Percentiles rank a stretch among this genome's conserved stretches.
Conservation (phyloP, 2,888 invertebrate genomes). For the Drosophila kuntzei region DNA sequence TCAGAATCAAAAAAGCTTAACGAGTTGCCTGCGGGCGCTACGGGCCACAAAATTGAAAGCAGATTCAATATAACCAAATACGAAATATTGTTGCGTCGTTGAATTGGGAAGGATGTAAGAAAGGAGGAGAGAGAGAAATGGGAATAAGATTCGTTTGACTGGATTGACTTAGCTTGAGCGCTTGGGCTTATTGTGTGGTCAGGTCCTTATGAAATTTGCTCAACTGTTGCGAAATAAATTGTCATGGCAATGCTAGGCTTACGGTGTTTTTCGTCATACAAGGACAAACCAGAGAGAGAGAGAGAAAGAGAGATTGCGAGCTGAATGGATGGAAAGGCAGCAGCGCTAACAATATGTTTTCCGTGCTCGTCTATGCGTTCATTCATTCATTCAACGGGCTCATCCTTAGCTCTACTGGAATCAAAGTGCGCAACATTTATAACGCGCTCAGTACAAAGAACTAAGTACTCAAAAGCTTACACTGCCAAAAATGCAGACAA, state of each 20-base stretch:
- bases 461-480: conserved; percentile 11
- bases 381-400: conserved; percentile 23
- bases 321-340: conserved; percentile 3
- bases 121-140: not conserved
- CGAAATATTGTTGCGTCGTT: not conserved
- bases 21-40: conserved; percentile 42
- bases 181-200: conserved; percentile 35
- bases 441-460: conserved; percentile 20
- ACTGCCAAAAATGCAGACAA: conserved; percentile 21
- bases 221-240: conserved; percentile 80
- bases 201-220: conserved; percentile 59
- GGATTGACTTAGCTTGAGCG: conserved; percentile 17
- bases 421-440: conserved; percentile 37
- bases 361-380: conserved; percentile 14
- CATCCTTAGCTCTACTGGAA: conserved; percentile 11
- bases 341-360: conserved; percentile 39
- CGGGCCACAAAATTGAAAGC: conserved; percentile 46
- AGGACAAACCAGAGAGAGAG: conserved; percentile 6
- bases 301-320: not conserved
- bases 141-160: conserved; percentile 25
- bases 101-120: too few relatives aligned
- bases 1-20: conserved; percentile 45
- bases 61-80: conserved; percentile 59
- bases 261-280: conserved; percentile 25
- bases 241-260: conserved; percentile 66